phyloP scores from a whole-genome alignment of 1,140 invertebrate species.

The Glossosoma conforme region DNA sequence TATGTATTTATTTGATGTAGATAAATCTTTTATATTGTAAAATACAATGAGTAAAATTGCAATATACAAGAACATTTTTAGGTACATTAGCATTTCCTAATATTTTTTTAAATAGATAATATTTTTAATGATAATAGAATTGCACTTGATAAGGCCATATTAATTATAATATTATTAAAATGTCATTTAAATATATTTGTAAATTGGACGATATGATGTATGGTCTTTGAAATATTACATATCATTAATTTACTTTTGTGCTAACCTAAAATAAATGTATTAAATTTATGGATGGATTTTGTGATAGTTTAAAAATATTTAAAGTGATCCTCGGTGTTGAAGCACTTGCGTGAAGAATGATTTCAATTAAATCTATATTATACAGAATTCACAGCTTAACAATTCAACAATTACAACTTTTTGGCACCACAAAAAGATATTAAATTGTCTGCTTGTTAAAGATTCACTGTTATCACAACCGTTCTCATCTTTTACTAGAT shows the following conservation, averaged over 20 bases:
- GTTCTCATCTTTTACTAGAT: slow-evolving; percentile 6
- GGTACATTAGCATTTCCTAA: too few species aligned
- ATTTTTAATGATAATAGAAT: slow-evolving; percentile 20
- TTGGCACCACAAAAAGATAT: slow-evolving; percentile 27
- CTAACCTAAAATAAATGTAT: slow-evolving; percentile 17
- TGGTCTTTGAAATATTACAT: slow-evolving; percentile 9
- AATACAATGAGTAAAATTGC: too few species aligned
- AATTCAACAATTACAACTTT: slow-evolving; percentile 23
- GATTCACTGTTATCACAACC: slow-evolving; percentile 27
- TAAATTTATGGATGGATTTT: slow-evolving; percentile 7
- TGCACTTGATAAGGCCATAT: slow-evolving; percentile 11
- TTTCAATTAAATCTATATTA: slow-evolving; percentile 9
- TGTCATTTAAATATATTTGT: slow-evolving; percentile 5
- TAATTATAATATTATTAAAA: neutral
- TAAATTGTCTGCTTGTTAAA: slow-evolving; percentile 19
- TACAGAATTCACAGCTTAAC: slow-evolving; percentile 11
- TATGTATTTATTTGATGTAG: too few species aligned
- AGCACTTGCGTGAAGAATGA: slow-evolving; percentile 28
- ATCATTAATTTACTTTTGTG: slow-evolving; percentile 16
- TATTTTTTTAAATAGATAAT: too few species aligned
- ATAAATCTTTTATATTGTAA: too few species aligned
- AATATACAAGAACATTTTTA: too few species aligned
- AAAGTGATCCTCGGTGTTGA: slow-evolving; percentile 19
- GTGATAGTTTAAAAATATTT: slow-evolving; percentile 14
- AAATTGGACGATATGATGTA: slow-evolving; percentile 11